A percentile compares a stretch with the other conserved stretches of the same genome.
phyloP scores from a whole-genome alignment of 2,888 invertebrate genomes.

The Chymomyza procnemis region DNA sequence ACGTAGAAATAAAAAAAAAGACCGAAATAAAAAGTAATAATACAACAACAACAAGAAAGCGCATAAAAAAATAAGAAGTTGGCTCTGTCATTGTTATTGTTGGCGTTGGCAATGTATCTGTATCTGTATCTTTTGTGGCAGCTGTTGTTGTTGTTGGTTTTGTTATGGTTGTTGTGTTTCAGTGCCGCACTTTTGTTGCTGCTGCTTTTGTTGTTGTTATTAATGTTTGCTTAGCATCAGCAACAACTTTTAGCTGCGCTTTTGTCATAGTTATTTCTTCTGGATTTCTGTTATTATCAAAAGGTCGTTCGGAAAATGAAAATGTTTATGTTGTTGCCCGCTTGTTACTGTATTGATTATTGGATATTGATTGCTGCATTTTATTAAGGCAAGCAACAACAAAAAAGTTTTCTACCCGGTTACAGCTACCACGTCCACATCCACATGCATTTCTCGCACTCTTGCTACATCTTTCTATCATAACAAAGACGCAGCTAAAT shows the following conservation, averaged over 20 bases:
- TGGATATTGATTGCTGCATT: slow-evolving; percentile 70
- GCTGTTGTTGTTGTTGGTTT: slow-evolving; percentile 22
- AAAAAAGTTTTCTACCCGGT: slow-evolving; percentile 21
- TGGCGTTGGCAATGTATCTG: slow-evolving; percentile 46
- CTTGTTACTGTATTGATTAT: slow-evolving; percentile 66
- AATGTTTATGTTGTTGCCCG: slow-evolving; percentile 47
- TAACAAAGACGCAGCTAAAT: neutral
- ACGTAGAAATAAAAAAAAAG: slow-evolving; percentile 37
- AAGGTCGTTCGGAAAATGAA: slow-evolving; percentile 50
- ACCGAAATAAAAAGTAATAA: neutral
- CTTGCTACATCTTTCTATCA: neutral
- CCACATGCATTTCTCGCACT: neutral
- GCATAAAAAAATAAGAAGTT: slow-evolving; percentile 55
- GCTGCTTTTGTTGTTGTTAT: slow-evolving; percentile 28
- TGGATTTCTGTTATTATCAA: slow-evolving; percentile 17
- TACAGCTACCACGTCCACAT: neutral
- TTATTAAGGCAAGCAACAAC: slow-evolving; percentile 65
- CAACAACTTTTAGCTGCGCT: slow-evolving; percentile 70
- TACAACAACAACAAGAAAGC: neutral
- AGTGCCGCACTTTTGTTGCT: slow-evolving; percentile 23
- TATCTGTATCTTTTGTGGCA: slow-evolving; percentile 35
- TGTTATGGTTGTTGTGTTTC: slow-evolving; percentile 8
- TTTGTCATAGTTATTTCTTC: slow-evolving; percentile 52
- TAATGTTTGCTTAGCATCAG: slow-evolving; percentile 39
- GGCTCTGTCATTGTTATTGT: slow-evolving; percentile 73